Base-by-base conservation (phyloP, 2,113 vertebrate species). In the Pachycephala philippinensis region DNA sequence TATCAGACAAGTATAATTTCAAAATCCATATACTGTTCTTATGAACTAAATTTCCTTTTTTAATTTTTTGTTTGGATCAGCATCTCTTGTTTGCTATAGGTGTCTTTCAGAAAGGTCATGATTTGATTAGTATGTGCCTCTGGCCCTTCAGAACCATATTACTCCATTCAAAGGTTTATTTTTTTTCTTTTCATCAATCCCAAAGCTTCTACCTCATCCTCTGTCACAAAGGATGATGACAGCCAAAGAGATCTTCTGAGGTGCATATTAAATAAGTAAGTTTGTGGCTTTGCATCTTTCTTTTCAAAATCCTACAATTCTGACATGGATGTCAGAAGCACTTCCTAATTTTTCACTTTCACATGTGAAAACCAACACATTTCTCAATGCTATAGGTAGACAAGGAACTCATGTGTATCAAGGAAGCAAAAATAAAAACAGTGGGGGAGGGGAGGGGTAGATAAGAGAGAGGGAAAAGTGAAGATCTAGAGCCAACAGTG, bases 231-330 rank as follows among this genome's bases (percentile, higher is more conserved):
- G n/a, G n/a, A 23, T 68, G 33, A 42, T 14, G 21, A 76, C 42
- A 76, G 33, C 17, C 23, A 45, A 60, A 81, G 10, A 84, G 11
- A 47, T 61, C 22, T 30, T 77, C 31, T 60, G 35, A 68, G 5
- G 9, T 2, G 0, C 1, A 0, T 10, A 20, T 35, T 49, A 52
- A 87, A 56, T 31, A 76, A 78, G 56, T 3, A 45, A 45, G 5
- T 31, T 47, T 16, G 13, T 66, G n/a, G 5, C 4, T 69, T 91
- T 72, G 11, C 31, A 27, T 61, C 8, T 87, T 69, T 56, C 16
- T 19, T 42, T 84, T 61, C 17, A 57, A 89, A 91, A 45, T 69
- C 31, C 26, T 91, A 14, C 3, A 53, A 15, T 64, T 54, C 10
- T 54, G 35, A 42, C 9, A 44, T 64, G n/a, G 7, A 6, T 28